Evolutionary conservation across 2,113 vertebrate species (phyloP), one percentile per base, ranked within the genome.

Genomic region (Heterochromis multidens): DNA sequence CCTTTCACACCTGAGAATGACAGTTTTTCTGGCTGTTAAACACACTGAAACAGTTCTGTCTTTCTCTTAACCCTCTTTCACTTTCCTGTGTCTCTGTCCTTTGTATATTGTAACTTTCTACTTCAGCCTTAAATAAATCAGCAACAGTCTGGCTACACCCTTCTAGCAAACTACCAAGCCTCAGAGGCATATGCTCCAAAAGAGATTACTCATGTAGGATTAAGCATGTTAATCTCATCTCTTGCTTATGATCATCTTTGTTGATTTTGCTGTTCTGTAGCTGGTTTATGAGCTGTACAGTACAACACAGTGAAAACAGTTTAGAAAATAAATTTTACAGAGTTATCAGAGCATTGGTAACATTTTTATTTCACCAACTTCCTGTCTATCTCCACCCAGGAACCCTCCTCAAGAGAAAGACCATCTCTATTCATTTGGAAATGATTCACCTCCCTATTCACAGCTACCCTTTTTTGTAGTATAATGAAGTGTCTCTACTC

Each of bases 151-250:
- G 13, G 14, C 19, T 49, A 1, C 77, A 49, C 16, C 31, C 13
- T 4, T 65, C 37, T 23, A 21, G 79, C 8, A 79, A 57, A 49
- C 17, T 4, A 14, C 37, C 25, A 74, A 54, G 17, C 6, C 67
- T 58, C 52, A 31, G 60, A 63, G 80, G 72, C 81, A 83, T 82
- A 49, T 81, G 81, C 37, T 79, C 0, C 27, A 23, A 80, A 80
- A 79, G 2, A 80, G 80, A 82, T 90, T 90, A 89, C 60, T 60
- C 33, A 1, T 17, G 27, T 8, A 21, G 83, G 87, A 89, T 93
- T 82, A 91, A 81, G 17, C 76, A 80, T 79, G 33, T 60, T 85
- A 83, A 90, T 91, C 82, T 62, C 2, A 59, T 90, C 78, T 90
- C 77, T 79, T 72, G 78, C 40, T 62, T 27, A 0, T 84, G 79